Conservation (phyloP, 2,797 vertebrate genomes). For the Benthosema pterotum region DNA sequence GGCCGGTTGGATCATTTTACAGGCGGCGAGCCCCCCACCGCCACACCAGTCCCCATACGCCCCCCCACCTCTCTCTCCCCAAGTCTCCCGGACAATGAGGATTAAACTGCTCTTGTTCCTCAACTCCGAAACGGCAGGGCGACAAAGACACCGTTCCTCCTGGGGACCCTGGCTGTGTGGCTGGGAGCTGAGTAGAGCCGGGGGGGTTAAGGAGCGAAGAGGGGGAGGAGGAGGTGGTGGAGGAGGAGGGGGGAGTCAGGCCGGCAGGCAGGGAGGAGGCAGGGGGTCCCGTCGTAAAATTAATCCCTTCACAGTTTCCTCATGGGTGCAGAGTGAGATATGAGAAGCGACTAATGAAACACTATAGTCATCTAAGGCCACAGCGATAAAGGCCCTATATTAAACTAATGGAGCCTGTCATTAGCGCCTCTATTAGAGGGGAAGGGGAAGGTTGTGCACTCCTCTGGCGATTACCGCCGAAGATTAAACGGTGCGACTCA, state of each 20-base stretch:
- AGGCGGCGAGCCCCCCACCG: conserved; percentile 77
- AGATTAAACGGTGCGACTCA: conserved; percentile 60
- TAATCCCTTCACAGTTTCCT: conserved; percentile 81
- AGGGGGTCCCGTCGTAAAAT: conserved; percentile 80
- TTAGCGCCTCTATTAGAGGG: conserved; percentile 68
- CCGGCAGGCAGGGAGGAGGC: conserved; percentile 46
- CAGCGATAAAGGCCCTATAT: conserved; percentile 68
- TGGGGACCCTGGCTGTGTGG: conserved; percentile 69
- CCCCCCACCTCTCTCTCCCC: conserved; percentile 58
- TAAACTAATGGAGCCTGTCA: conserved; percentile 73
- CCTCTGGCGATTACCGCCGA: conserved; percentile 52
- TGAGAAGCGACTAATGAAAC: conserved; percentile 78
- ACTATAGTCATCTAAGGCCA: conserved; percentile 73
- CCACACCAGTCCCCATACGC: background rate
- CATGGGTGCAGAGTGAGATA: conserved; percentile 81
- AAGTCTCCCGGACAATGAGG: conserved; percentile 83
- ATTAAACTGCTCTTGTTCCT: conserved; percentile 87
- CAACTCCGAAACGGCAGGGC: conserved; percentile 80
- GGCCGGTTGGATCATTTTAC: conserved; percentile 99
- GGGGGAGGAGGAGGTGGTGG: conserved; percentile 28
- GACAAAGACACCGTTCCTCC: conserved; percentile 82
- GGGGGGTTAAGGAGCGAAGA: conserved; percentile 36
- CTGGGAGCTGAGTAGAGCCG: conserved; percentile 65
- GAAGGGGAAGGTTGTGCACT: conserved; percentile 55
- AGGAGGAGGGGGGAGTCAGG: conserved; percentile 40